Percentiles rank a stretch among this genome's conserved stretches.
These are phyloP conservation scores for Papilio aristodemus DNA, from an alignment of 1,140 invertebrate genomes.

Conservation along the genomic window DNA sequence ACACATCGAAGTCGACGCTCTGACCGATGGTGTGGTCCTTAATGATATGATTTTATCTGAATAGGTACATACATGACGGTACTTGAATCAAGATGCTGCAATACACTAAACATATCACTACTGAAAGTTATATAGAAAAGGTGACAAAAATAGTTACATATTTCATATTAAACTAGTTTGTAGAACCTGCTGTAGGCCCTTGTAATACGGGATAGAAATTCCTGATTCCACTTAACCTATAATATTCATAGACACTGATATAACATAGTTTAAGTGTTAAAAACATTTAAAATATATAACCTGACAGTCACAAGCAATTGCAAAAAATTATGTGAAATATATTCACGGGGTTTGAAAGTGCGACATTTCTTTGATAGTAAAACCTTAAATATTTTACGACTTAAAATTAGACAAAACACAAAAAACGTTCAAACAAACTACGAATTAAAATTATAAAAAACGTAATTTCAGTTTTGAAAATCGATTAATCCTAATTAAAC, in stretches of 20 bases:
- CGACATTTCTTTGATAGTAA: not conserved
- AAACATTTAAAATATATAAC: not conserved
- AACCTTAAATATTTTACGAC: not conserved
- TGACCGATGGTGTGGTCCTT: too few species aligned
- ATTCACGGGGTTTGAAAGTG: constrained; percentile 13
- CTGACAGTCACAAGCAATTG: not conserved
- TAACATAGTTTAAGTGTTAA: not conserved
- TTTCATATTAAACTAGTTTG: not conserved
- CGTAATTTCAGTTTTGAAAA: not conserved
- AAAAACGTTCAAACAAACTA: too few species aligned
- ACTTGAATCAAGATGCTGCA: not conserved
- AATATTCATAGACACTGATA: constrained; percentile 1
- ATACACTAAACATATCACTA: not conserved
- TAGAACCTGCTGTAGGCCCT: constrained; percentile 5
- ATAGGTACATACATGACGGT: too few species aligned
- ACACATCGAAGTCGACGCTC: too few species aligned
- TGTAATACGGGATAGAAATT: constrained; percentile 15
- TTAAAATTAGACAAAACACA: not conserved
- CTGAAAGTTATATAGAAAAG: constrained; percentile 7
- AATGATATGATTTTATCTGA: too few species aligned
- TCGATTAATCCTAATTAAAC: not conserved
- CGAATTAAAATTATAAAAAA: not conserved
- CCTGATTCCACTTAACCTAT: constrained; percentile 22
- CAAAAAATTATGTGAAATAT: not conserved
- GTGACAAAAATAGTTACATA: constrained; percentile 18